These are phyloP conservation scores for Tetragonula carbonaria DNA, from an alignment of 2,888 invertebrate genomes.

Conservation along the genomic window DNA sequence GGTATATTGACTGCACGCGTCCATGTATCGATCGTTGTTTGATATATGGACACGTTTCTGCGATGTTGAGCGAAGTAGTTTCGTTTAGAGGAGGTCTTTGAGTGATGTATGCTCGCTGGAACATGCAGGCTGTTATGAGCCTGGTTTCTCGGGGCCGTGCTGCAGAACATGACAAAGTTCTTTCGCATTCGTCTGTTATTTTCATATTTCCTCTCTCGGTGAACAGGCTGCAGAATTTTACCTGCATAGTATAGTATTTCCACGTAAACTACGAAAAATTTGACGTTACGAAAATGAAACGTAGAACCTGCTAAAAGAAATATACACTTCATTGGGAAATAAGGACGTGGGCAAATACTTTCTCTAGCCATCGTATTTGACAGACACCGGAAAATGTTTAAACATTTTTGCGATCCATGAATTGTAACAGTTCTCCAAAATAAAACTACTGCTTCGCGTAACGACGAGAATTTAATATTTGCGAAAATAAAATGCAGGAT, in stretches of 20 bases:
- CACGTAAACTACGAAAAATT: too few relatives aligned
- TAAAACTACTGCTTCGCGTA: too few relatives aligned
- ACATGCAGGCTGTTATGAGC: not conserved
- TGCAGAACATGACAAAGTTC: not conserved
- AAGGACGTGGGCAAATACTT: too few relatives aligned
- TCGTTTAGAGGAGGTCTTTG: slow-evolving; percentile 10
- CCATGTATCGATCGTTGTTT: slow-evolving; percentile 11
- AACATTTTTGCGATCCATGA: not conserved
- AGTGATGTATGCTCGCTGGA: slow-evolving; percentile 3
- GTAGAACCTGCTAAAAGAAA: too few relatives aligned
- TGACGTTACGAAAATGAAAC: too few relatives aligned
- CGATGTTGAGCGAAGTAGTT: slow-evolving; percentile 5
- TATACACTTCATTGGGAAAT: too few relatives aligned
- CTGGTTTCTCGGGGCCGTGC: not conserved
- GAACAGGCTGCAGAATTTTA: too few relatives aligned
- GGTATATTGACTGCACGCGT: slow-evolving; percentile 11
- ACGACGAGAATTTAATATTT: too few relatives aligned
- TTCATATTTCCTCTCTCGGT: not conserved
- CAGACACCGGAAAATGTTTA: not conserved
- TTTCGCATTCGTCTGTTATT: not conserved
- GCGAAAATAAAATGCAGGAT: too few relatives aligned
- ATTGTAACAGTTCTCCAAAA: too few relatives aligned
- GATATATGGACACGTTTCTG: slow-evolving; percentile 26
- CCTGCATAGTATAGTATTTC: too few relatives aligned
- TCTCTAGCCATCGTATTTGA: too few relatives aligned